Evolutionary conservation across 2,888 invertebrate genomes (phyloP).

Genomic region (Rhagonycha fulva): DNA sequence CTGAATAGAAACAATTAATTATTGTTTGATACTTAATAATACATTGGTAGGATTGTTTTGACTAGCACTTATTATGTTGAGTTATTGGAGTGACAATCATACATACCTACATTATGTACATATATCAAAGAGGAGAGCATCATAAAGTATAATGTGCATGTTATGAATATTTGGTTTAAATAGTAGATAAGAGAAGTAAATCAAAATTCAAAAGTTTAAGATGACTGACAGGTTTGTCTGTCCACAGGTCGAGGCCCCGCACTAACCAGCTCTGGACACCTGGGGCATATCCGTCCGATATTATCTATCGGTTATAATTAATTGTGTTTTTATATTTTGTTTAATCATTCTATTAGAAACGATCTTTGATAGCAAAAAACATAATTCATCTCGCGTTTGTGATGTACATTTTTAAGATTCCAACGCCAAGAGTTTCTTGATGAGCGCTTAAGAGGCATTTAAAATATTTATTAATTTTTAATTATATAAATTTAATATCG

Average conservation of each 20-base stretch:
- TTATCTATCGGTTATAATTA: constrained; percentile 55
- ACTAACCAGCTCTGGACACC: constrained; percentile 49
- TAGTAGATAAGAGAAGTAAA: constrained; percentile 41
- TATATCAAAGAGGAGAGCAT: not conserved
- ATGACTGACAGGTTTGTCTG: constrained; percentile 49
- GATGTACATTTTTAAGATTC: constrained; percentile 50
- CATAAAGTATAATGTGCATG: not conserved
- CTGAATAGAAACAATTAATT: not conserved
- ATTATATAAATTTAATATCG: not conserved
- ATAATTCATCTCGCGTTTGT: constrained; percentile 32
- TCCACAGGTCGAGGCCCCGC: constrained; percentile 38
- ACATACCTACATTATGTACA: not conserved
- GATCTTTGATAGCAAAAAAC: constrained; percentile 40
- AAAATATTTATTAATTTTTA: not conserved
- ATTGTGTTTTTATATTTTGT: constrained; percentile 58
- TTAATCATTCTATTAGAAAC: constrained; percentile 56
- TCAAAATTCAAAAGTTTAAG: constrained; percentile 42
- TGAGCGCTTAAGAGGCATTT: not conserved
- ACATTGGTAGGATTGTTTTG: not conserved
- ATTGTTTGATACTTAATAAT: not conserved
- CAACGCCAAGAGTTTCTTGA: constrained; percentile 34
- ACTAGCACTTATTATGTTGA: not conserved
- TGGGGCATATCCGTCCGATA: constrained; percentile 51
- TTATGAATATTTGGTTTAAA: not conserved
- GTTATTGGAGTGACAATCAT: not conserved